Percentiles rank a stretch among this genome's conserved stretches.
phyloP scores from a whole-genome alignment of 2,113 vertebrate genomes.

The Engystomops pustulosus region DNA sequence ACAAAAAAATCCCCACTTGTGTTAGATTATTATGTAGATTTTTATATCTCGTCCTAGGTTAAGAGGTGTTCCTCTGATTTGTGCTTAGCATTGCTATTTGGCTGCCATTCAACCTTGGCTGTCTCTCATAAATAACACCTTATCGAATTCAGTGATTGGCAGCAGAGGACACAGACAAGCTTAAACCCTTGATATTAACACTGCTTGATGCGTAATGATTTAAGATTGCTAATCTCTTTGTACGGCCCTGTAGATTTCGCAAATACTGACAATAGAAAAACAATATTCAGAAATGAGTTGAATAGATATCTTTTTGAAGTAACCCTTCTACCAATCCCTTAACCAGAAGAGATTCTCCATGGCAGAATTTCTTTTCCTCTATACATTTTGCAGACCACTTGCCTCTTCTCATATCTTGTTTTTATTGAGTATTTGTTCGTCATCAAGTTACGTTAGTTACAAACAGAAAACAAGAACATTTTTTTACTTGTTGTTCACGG shows the following conservation, averaged over 20 bases:
- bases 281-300: background rate
- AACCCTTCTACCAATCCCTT: no score
- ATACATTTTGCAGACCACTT: no score
- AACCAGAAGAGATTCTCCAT: no score
- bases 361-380: no score
- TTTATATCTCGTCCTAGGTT: conserved; percentile 13
- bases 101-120: conserved; percentile 53
- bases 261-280: background rate
- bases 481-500: no score
- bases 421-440: no score
- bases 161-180: conserved; percentile 44
- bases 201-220: conserved; percentile 44
- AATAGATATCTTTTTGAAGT: no score
- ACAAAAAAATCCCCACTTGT: background rate
- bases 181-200: conserved; percentile 51
- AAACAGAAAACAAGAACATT: no score
- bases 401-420: no score
- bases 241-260: background rate
- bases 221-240: conserved; percentile 30
- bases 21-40: conserved; percentile 31
- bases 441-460: no score
- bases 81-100: conserved; percentile 35
- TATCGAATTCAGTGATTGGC: conserved; percentile 55
- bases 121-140: conserved; percentile 31
- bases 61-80: conserved; percentile 30